Evolutionary conservation across 2,888 invertebrate genomes (phyloP), one percentile per base, ranked within the genome.

Genomic region (Tolmerus cingulatus): DNA sequence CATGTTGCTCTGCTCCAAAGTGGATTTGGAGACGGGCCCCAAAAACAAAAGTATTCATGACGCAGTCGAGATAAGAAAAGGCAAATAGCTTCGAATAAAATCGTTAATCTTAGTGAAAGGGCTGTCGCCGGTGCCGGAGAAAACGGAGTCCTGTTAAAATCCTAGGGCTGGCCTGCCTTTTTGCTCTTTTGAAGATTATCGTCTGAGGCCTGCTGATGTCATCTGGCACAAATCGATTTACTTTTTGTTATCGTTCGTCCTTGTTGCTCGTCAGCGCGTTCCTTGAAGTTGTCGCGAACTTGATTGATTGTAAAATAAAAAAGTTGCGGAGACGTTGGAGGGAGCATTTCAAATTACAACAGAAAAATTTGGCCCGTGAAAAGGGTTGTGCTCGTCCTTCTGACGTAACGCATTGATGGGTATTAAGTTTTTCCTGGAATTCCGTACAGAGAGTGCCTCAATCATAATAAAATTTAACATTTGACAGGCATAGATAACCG

Each of bases 1-100:
- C 79, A 46, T 79, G 79, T 79, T 79, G 79, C 79, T 79, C 12
- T 46, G 43, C 43, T 46, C 27, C 79, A 46, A 23, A 40, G 40
- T 27, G 79, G 79, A 79, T 40, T 43, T 79, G 27, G 40, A 79
- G 27, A 30, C 46, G 2, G 27, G 23, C 23, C n/a, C 79, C 46
- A 46, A 79, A 37, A 79, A 79, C 79, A 79, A 79, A 37, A 79
- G 37, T 46, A 27, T 46, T 79, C 79, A 79, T 79, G 79, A 23
- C 66, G 66, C 46, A 79, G 43, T 46, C 27, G 27, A 79, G 79
- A 79, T 79, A 79, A 51, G 79, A 27, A 40, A 79, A 79, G 79
- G 46, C 43, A 79, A 79, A 79, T 79, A 46, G 43, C 79, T 27
- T 43, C 46, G 40, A 79, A 79, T 66, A 66, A 79, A 79, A 79